Evolutionary conservation across 2,888 invertebrate genomes (phyloP).

Genomic region (Blastobasis adustella): DNA sequence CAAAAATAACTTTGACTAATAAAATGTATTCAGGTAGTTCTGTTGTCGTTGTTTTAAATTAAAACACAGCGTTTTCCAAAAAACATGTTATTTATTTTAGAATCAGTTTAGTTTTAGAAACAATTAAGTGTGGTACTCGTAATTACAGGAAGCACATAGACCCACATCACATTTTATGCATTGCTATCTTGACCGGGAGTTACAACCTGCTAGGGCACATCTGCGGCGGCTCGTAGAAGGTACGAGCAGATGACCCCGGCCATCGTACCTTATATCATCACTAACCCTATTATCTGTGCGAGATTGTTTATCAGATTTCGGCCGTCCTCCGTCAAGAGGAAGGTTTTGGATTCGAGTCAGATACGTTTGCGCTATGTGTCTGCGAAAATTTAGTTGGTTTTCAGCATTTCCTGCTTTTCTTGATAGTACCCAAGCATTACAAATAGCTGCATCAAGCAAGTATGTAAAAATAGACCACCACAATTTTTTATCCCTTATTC

Average conservation of each 20-base stretch:
- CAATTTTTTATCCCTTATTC: constrained; percentile 20
- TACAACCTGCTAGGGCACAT: not conserved
- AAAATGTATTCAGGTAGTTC: too few relatives aligned
- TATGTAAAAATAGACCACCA: constrained; percentile 23
- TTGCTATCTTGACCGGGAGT: too few relatives aligned
- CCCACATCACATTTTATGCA: too few relatives aligned
- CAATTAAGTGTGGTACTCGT: too few relatives aligned
- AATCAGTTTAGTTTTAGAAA: too few relatives aligned
- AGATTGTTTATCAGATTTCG: not conserved
- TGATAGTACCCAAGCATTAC: constrained; percentile 20
- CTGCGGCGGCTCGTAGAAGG: not conserved
- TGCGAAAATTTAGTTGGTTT: not conserved
- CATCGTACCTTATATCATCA: constrained; percentile 1
- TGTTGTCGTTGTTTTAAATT: too few relatives aligned
- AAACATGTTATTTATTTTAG: too few relatives aligned
- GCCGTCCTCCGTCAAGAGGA: not conserved
- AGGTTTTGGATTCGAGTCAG: not conserved
- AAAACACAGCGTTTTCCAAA: too few relatives aligned
- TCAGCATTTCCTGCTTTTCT: not conserved
- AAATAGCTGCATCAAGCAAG: constrained; percentile 18
- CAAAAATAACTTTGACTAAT: too few relatives aligned
- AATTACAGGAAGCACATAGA: too few relatives aligned
- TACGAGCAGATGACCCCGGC: not conserved
- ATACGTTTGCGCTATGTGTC: not conserved
- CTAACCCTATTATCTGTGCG: not conserved